These are phyloP conservation scores for Drosophila fuyamai DNA, from an alignment of 1,140 invertebrate genomes.

Conservation along the genomic window DNA sequence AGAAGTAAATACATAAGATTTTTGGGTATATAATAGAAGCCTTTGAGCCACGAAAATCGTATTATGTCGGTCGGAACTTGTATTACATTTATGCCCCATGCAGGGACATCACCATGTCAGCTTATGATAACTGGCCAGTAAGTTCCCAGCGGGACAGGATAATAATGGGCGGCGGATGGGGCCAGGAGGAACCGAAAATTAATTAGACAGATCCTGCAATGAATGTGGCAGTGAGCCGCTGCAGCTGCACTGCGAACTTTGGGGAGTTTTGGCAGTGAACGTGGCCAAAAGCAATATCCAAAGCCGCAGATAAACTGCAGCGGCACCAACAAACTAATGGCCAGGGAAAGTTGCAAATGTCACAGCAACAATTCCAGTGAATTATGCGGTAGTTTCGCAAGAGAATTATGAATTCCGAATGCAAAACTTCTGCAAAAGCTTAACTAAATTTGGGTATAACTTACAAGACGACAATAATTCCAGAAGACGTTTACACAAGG, in stretches of 20 bases:
- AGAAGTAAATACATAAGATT: too few relatives aligned
- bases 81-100: conserved; percentile 15
- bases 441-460: conserved; percentile 2
- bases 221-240: conserved; percentile 33
- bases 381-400: conserved; percentile 20
- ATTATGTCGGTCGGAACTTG: background rate
- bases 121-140: conserved; percentile 12
- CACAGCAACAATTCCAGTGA: conserved; percentile 7
- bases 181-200: conserved; percentile 6
- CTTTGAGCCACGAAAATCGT: background rate
- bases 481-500: background rate
- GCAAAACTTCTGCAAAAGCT: conserved; percentile 2
- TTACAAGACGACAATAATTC: conserved; percentile 4
- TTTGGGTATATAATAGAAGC: too few relatives aligned
- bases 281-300: background rate
- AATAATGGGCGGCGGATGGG: background rate
- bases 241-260: conserved; percentile 23
- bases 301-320: background rate
- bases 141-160: conserved; percentile 6
- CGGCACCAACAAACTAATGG: background rate
- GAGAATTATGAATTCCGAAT: conserved; percentile 23
- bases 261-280: conserved; percentile 5
- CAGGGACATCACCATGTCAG: conserved; percentile 6
- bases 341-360: conserved; percentile 12
- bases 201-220: conserved; percentile 42